Percentiles rank a stretch among this genome's conserved stretches.
phyloP scores from a whole-genome alignment of 2,113 vertebrate genomes.

The Labeo catla region DNA sequence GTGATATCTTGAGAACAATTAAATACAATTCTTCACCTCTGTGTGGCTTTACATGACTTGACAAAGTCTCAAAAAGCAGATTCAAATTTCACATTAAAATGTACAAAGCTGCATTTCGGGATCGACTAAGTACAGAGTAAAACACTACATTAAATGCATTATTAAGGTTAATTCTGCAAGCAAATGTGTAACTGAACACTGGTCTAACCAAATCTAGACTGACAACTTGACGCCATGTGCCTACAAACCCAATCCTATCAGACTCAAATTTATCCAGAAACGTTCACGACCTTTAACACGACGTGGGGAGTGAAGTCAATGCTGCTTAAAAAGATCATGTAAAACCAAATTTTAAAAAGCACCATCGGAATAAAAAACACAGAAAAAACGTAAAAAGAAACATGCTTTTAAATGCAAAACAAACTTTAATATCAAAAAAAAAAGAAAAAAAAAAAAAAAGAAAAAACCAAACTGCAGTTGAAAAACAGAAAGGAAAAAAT shows the following conservation, averaged over 20 bases:
- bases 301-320: background rate
- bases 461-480: background rate
- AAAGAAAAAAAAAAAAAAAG: background rate
- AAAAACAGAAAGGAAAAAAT: background rate
- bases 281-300: background rate
- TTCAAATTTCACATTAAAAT: conserved; percentile 20
- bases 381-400: background rate
- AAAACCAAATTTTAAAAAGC: background rate
- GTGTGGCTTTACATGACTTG: background rate
- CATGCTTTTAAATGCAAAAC: conserved; percentile 26
- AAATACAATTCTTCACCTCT: background rate
- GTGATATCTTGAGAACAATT: background rate
- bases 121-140: background rate
- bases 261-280: background rate
- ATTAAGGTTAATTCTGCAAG: background rate
- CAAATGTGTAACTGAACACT: background rate
- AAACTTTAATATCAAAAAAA: background rate
- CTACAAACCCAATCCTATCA: background rate
- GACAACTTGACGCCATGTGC: background rate
- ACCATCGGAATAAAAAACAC: background rate
- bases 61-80: background rate
- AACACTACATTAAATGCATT: conserved; percentile 5
- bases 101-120: conserved; percentile 7
- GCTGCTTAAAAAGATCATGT: background rate
- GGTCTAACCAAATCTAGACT: background rate